phyloP scores from a whole-genome alignment of 2,888 invertebrate genomes.

The Apodemia zela region DNA sequence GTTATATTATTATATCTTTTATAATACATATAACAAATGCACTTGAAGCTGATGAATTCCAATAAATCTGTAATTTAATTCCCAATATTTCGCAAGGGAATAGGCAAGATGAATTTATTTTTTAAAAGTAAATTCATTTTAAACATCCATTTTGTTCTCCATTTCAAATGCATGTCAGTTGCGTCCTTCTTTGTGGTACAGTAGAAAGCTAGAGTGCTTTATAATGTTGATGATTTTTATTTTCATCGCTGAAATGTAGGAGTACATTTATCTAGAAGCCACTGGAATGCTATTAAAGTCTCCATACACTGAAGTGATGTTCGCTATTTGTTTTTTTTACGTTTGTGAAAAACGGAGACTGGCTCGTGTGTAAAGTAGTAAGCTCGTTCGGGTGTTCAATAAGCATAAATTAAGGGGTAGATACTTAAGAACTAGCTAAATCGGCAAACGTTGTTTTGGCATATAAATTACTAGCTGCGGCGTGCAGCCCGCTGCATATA shows the following conservation, averaged over 20 bases:
- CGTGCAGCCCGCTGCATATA: no score
- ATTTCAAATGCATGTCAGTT: background rate
- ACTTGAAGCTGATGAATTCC: no score
- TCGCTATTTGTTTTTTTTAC: background rate
- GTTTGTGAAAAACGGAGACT: background rate
- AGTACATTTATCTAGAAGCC: background rate
- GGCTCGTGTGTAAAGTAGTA: background rate
- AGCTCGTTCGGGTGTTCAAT: no score
- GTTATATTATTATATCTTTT: no score
- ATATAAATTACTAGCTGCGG: no score
- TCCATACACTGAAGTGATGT: slow-evolving; percentile 4
- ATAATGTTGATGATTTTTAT: slow-evolving; percentile 13
- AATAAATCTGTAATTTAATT: no score
- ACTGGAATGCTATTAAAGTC: slow-evolving; percentile 8
- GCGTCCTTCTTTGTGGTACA: background rate
- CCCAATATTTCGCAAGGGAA: no score
- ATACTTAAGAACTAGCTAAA: no score
- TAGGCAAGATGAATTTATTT: background rate
- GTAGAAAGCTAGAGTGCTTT: slow-evolving; percentile 12
- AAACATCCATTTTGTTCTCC: background rate
- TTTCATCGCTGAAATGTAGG: background rate
- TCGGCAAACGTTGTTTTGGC: no score
- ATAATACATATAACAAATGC: no score
- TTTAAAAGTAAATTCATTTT: background rate
- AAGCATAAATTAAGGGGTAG: no score